Conservation (phyloP, 2,797 vertebrate genomes). For the Mus minutoides region DNA sequence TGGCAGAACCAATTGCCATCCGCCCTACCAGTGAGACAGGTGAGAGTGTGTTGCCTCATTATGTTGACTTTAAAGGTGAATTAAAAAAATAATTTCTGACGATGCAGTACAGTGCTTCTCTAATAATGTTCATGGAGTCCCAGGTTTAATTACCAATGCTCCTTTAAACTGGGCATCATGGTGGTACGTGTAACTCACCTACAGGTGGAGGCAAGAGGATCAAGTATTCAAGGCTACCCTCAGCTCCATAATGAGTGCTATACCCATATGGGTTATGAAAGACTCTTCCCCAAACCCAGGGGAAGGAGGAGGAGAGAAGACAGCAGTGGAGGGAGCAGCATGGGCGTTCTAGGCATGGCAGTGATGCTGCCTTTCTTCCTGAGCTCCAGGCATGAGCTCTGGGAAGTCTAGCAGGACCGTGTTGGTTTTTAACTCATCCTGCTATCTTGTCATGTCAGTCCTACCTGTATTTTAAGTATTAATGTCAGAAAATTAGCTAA, state of each 20-base stretch:
- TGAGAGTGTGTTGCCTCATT: slow-evolving; percentile 79
- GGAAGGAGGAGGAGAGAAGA: not conserved
- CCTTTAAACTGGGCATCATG: not conserved
- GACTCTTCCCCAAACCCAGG: not conserved
- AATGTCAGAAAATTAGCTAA: not conserved
- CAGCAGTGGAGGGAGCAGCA: not conserved
- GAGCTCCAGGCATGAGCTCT: no score
- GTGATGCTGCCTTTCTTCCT: no score
- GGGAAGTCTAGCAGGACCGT: not conserved
- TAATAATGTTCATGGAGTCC: not conserved
- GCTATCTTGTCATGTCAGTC: not conserved
- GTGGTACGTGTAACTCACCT: not conserved
- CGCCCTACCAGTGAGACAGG: slow-evolving; percentile 99
- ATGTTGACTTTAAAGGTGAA: not conserved
- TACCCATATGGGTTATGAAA: not conserved
- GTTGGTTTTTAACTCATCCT: not conserved
- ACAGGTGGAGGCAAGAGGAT: not conserved
- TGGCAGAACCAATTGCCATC: slow-evolving; percentile 97
- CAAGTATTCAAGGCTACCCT: not conserved
- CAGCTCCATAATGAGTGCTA: not conserved
- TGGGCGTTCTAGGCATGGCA: not conserved
- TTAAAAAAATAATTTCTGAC: not conserved
- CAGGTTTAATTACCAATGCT: not conserved
- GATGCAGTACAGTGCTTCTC: not conserved
- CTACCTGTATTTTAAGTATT: not conserved